phyloP scores from a whole-genome alignment of 2,888 invertebrate species.

The Apamea sordens region DNA sequence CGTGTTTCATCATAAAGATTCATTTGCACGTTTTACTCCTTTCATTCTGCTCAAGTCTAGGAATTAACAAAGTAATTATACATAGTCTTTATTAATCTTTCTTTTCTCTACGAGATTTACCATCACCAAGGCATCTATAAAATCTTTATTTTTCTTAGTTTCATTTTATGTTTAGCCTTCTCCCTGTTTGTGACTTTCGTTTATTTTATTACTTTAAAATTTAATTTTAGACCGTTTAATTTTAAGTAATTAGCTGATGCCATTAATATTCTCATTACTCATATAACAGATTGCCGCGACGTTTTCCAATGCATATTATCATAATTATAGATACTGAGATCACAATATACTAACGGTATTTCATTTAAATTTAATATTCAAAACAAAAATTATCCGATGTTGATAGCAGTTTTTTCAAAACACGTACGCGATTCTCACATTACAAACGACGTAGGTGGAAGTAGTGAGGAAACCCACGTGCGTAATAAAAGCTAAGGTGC shows the following conservation, averaged over 20 bases:
- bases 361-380: constrained; percentile 4
- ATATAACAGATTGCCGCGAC: constrained; percentile 45
- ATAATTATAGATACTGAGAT: constrained; percentile 2
- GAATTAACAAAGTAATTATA: constrained; percentile 1
- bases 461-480: constrained; percentile 25
- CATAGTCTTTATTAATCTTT: background rate
- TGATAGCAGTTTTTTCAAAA: constrained; percentile 1
- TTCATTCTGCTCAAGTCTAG: constrained; percentile 46
- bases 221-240: constrained; percentile 7
- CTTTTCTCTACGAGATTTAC: background rate
- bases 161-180: background rate
- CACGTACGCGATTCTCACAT: constrained; percentile 28
- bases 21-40: constrained; percentile 46
- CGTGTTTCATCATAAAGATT: constrained; percentile 63
- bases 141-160: background rate
- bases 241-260: constrained; percentile 43
- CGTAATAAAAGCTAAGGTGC: constrained; percentile 52
- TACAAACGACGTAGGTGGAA: constrained; percentile 13
- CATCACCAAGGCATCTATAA: background rate
- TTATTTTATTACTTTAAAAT: constrained; percentile 10
- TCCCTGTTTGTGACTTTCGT: background rate
- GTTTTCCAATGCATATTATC: constrained; percentile 12
- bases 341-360: background rate
- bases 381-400: background rate
- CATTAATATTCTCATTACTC: constrained; percentile 53